A percentile compares a stretch with the other conserved stretches of the same genome.
phyloP scores from a whole-genome alignment of 2,888 invertebrate species.

The Alentia gelatinosa region DNA sequence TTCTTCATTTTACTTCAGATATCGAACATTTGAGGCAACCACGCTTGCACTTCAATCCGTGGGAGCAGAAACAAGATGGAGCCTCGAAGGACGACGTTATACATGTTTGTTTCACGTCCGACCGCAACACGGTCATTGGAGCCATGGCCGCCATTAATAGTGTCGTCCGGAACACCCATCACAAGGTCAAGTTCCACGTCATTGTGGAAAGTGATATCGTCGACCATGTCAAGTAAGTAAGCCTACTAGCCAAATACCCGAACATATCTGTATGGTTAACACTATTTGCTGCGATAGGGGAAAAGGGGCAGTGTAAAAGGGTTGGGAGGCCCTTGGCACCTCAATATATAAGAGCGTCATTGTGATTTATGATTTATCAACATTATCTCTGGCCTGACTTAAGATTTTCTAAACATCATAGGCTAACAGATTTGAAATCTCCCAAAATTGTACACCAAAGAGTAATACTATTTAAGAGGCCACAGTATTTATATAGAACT shows the following conservation, averaged over 20 bases:
- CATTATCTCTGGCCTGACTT: no score
- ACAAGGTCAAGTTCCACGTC: slow-evolving; percentile 76
- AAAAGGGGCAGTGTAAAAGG: no score
- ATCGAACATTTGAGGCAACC: not conserved
- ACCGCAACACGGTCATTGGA: slow-evolving; percentile 75
- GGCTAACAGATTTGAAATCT: no score
- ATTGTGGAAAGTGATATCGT: slow-evolving; percentile 60
- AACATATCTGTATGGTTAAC: no score
- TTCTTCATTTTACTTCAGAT: not conserved
- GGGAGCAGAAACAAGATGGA: not conserved
- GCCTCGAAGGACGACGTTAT: not conserved
- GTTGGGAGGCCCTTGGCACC: no score
- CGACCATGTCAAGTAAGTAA: slow-evolving; percentile 36
- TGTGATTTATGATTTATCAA: no score
- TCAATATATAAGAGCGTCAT: no score
- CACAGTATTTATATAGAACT: no score
- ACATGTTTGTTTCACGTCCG: slow-evolving; percentile 65
- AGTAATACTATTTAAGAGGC: no score
- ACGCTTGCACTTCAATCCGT: not conserved
- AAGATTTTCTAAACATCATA: no score
- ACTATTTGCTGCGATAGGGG: no score
- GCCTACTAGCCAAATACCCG: not conserved
- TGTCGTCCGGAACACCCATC: slow-evolving; percentile 73
- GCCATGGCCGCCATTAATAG: slow-evolving; percentile 79
- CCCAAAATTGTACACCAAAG: no score